These are phyloP conservation scores for Arbacia lixula DNA, from an alignment of 53 echinoderm and acorn worm genomes.

Conservation along the genomic window DNA sequence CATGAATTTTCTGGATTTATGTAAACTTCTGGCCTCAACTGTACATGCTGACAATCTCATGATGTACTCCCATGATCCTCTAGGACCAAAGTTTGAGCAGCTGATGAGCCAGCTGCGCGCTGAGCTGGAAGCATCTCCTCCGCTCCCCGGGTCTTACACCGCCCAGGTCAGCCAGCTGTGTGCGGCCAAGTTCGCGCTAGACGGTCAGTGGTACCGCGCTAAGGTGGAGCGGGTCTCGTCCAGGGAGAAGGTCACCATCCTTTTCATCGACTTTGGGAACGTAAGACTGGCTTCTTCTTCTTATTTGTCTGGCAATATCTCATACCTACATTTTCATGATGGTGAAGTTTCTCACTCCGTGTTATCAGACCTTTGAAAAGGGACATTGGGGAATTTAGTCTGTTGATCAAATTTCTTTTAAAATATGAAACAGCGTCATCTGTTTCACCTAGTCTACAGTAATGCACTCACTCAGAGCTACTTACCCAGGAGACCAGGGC, in stretches of 20 bases:
- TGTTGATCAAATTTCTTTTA: too few relatives aligned
- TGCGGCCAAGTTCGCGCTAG: constrained; percentile 84
- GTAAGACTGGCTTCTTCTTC: constrained; percentile 63
- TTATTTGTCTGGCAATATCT: not conserved
- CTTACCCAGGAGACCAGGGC: too few relatives aligned
- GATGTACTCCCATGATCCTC: too few relatives aligned
- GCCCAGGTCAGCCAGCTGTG: constrained; percentile 82
- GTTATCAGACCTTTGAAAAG: too few relatives aligned
- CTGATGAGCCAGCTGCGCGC: constrained; percentile 86
- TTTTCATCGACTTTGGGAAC: constrained; percentile 97
- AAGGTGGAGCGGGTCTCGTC: constrained; percentile 71
- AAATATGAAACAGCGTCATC: too few relatives aligned
- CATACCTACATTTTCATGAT: not conserved
- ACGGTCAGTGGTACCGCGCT: constrained; percentile 94
- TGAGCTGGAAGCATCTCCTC: constrained; percentile 80
- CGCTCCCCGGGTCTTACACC: constrained; percentile 80
- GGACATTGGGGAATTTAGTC: too few relatives aligned
- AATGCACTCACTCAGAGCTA: too few relatives aligned
- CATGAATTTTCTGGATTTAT: too few relatives aligned
- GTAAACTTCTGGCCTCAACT: too few relatives aligned
- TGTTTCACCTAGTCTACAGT: too few relatives aligned
- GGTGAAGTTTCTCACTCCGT: too few relatives aligned
- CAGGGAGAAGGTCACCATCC: constrained; percentile 65
- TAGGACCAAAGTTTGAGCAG: constrained; percentile 93
- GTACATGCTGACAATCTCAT: too few relatives aligned